These are phyloP conservation scores for Pammene fasciana DNA, from an alignment of 2,888 invertebrate genomes.

Conservation along the genomic window DNA sequence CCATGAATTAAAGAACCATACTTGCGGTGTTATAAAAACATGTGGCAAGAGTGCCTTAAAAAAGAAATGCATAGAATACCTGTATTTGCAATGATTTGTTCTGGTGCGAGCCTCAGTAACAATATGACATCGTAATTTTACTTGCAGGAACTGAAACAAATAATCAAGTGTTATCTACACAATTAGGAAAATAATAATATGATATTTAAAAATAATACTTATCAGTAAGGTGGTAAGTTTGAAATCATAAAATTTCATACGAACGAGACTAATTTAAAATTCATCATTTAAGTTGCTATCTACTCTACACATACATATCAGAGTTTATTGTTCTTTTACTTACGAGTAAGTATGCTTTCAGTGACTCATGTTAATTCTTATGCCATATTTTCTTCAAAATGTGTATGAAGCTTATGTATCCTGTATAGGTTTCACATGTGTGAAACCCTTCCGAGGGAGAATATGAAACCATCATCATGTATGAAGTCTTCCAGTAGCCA, in stretches of 20 bases:
- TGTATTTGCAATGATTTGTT: neutral
- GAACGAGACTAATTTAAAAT: slow-evolving; percentile 60
- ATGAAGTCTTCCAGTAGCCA: neutral
- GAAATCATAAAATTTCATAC: slow-evolving; percentile 66
- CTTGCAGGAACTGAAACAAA: slow-evolving; percentile 11
- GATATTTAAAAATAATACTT: neutral
- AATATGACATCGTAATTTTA: neutral
- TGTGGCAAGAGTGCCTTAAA: no score
- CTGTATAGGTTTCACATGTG: no score
- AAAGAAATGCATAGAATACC: neutral
- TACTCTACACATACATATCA: no score
- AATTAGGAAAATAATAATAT: neutral
- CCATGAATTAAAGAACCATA: no score
- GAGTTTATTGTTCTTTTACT: neutral
- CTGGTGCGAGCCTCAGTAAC: neutral
- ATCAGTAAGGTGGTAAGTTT: slow-evolving; percentile 59
- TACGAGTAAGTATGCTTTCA: neutral
- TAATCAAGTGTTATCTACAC: neutral
- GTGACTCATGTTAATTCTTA: no score
- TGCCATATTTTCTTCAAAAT: neutral
- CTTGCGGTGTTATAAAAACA: no score
- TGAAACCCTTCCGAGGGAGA: no score
- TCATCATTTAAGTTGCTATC: slow-evolving; percentile 41
- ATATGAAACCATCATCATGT: no score
- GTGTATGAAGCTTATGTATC: neutral